These are phyloP conservation scores for Oryzias sinensis DNA, from an alignment of 2,797 vertebrate genomes.

Conservation along the genomic window DNA sequence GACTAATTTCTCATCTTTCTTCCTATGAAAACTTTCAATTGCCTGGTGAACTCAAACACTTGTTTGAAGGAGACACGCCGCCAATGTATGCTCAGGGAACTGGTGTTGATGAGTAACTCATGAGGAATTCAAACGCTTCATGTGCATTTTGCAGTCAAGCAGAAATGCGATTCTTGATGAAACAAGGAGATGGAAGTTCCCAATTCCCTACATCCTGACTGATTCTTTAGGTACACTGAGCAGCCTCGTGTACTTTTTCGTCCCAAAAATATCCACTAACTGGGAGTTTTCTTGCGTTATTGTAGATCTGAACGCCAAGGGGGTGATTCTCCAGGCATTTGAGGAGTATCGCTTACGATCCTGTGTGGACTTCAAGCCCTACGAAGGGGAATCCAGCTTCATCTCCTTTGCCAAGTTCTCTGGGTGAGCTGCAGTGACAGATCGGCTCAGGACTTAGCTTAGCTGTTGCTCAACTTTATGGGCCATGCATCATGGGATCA, in stretches of 20 bases:
- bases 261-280: constrained; percentile 1
- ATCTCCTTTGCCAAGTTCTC: constrained; percentile 82
- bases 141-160: constrained; percentile 54
- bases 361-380: constrained; percentile 92
- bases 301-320: constrained; percentile 91
- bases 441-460: not conserved
- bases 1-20: not conserved
- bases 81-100: constrained; percentile 68
- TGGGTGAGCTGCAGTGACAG: constrained; percentile 74
- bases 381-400: constrained; percentile 84
- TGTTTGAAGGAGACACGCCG: constrained; percentile 89
- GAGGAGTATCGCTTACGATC: constrained; percentile 91
- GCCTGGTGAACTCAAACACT: constrained; percentile 77
- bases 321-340: constrained; percentile 85
- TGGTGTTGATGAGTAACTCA: too few species aligned
- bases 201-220: constrained; percentile 88
- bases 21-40: too few species aligned
- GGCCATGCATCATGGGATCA: not conserved
- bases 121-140: constrained; percentile 11
- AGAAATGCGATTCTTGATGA: constrained; percentile 83
- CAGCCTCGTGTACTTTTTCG: too few species aligned
- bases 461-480: constrained; percentile 28
- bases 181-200: constrained; percentile 82
- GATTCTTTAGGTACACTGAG: constrained; percentile 83
- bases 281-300: not conserved